Percentiles rank a stretch among this genome's conserved stretches.
Conservation (phyloP, 1,140 invertebrate genomes). For the Odontomachus brunneus region DNA sequence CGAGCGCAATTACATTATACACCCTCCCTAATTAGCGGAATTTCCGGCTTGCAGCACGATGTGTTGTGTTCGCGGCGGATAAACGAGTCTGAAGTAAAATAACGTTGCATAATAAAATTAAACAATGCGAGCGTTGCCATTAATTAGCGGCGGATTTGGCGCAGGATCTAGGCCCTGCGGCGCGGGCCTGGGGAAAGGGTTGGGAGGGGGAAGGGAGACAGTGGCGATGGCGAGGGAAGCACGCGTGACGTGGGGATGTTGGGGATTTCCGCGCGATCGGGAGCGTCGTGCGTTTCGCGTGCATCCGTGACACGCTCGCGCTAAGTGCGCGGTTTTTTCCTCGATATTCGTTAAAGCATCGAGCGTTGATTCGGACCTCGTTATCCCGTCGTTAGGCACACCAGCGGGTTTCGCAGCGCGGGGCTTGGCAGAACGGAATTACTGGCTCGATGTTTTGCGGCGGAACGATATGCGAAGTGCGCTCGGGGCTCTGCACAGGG, state of each 20-base stretch:
- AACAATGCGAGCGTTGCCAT: constrained; percentile 56
- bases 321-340: not conserved
- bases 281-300: not conserved
- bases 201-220: not conserved
- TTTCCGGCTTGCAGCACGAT: constrained; percentile 58
- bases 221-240: constrained; percentile 7
- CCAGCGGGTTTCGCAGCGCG: too few species aligned
- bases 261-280: constrained; percentile 24
- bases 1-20: constrained; percentile 62
- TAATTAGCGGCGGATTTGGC: constrained; percentile 57
- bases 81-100: constrained; percentile 63
- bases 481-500: too few species aligned
- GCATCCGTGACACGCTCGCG: not conserved
- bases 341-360: constrained; percentile 2
- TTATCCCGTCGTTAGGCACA: not conserved
- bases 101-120: constrained; percentile 63
- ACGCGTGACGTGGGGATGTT: not conserved
- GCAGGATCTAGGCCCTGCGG: not conserved
- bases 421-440: too few species aligned
- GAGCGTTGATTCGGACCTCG: not conserved
- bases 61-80: constrained; percentile 51
- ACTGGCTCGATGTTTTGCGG: too few species aligned
- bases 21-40: constrained; percentile 60
- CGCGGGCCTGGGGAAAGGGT: not conserved
- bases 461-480: too few species aligned